Conservation (phyloP, 2,113 vertebrate species). For the Dendropsophus ebraccatus region DNA sequence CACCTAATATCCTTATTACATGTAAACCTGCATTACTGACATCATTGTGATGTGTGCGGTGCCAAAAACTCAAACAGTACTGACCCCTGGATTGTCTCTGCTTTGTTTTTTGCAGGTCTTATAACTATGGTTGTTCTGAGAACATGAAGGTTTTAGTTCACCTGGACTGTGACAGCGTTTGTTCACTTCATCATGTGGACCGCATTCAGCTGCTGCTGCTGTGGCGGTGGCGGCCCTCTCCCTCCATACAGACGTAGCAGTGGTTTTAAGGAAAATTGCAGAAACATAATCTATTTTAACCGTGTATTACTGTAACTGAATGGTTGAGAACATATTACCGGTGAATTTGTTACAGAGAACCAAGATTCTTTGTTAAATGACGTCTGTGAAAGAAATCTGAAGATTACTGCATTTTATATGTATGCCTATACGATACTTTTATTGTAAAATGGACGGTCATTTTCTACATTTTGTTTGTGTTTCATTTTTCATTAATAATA, state of each 20-base stretch:
- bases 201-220: constrained; percentile 73
- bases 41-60: no score
- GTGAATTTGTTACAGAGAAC: constrained; percentile 70
- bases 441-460: constrained; percentile 71
- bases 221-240: constrained; percentile 70
- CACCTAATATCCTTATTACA: no score
- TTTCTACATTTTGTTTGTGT: constrained; percentile 65
- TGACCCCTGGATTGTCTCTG: constrained; percentile 44
- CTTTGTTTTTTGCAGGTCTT: constrained; percentile 87
- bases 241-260: constrained; percentile 67
- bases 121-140: constrained; percentile 97
- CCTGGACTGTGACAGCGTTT: constrained; percentile 67
- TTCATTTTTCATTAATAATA: constrained; percentile 37
- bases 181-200: constrained; percentile 76
- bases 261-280: constrained; percentile 71
- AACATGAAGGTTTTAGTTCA: constrained; percentile 73
- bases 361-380: constrained; percentile 70
- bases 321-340: constrained; percentile 67
- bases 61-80: background rate
- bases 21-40: no score
- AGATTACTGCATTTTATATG: constrained; percentile 72
- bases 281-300: constrained; percentile 79
- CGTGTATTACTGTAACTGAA: constrained; percentile 73
- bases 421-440: constrained; percentile 68
- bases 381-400: constrained; percentile 69